Evolutionary conservation across 2,797 vertebrate species (phyloP).

Genomic region (Hipposideros larvatus): DNA sequence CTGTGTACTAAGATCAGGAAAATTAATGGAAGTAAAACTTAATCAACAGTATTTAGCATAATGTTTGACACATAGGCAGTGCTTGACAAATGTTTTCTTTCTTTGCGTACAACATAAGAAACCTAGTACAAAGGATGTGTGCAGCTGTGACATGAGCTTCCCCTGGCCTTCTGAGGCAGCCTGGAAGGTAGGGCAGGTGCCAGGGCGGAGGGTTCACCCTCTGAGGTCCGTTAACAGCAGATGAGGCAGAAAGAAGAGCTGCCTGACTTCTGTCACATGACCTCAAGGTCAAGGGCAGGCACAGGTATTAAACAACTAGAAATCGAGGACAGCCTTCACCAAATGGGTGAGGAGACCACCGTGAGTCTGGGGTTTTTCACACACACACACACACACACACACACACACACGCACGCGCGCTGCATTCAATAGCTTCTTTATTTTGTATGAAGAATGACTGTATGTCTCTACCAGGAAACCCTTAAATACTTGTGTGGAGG

Average conservation of each 20-base stretch:
- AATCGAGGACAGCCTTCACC: neutral
- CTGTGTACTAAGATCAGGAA: neutral
- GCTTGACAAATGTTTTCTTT: neutral
- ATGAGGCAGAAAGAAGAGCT: neutral
- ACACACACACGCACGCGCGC: too few species aligned
- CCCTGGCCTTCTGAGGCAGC: neutral
- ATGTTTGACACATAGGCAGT: neutral
- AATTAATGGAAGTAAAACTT: neutral
- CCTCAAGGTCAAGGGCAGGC: neutral
- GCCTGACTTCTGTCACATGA: neutral
- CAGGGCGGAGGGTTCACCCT: rapidly evolving
- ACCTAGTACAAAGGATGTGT: neutral
- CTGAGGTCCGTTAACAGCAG: neutral
- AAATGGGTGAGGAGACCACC: neutral
- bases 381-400: too few species aligned
- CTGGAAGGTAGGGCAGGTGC: neutral
- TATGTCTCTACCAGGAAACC: neutral
- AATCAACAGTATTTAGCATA: neutral
- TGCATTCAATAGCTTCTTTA: neutral
- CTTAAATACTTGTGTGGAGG: neutral
- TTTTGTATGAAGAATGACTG: neutral
- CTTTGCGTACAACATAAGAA: neutral
- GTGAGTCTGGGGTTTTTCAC: neutral
- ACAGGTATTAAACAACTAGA: neutral
- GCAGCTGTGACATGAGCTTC: neutral